Conservation (phyloP, 2,888 invertebrate genomes). For the Molorchus minor region DNA sequence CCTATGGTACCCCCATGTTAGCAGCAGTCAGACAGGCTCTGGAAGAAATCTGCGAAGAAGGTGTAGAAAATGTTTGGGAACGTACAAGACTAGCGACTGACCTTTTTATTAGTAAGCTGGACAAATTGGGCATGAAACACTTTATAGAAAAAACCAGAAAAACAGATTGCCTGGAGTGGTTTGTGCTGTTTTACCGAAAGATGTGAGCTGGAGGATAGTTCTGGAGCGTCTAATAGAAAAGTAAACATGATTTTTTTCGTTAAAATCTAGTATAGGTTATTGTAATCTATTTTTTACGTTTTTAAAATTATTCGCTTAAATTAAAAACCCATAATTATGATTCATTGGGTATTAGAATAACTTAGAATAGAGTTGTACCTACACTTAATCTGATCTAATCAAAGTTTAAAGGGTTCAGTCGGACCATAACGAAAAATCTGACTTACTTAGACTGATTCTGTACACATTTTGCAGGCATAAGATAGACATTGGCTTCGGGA, state of each 20-base stretch:
- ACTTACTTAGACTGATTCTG: background rate
- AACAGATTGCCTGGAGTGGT: constrained; percentile 74
- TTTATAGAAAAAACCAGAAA: constrained; percentile 71
- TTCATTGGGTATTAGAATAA: too few relatives aligned
- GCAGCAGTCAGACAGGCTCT: constrained; percentile 82
- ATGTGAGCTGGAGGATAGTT: constrained; percentile 66
- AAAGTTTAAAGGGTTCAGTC: too few relatives aligned
- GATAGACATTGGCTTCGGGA: constrained; percentile 79
- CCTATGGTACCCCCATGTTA: constrained; percentile 76
- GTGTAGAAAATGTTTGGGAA: constrained; percentile 72
- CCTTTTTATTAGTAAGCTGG: constrained; percentile 69
- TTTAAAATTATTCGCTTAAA: too few relatives aligned
- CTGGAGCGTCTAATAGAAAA: constrained; percentile 38
- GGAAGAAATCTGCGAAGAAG: constrained; percentile 74
- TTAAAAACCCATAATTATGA: too few relatives aligned
- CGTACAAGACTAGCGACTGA: constrained; percentile 72
- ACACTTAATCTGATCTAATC: too few relatives aligned
- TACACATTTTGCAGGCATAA: constrained; percentile 60
- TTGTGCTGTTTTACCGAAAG: constrained; percentile 70
- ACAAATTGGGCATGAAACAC: constrained; percentile 73
- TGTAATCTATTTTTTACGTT: too few relatives aligned
- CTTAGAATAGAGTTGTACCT: too few relatives aligned
- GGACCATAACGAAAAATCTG: background rate
- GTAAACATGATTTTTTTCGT: too few relatives aligned
- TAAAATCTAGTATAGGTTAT: too few relatives aligned